A percentile compares a stretch with the other conserved stretches of the same genome.
phyloP scores from a whole-genome alignment of 53 echinoderm and acorn worm species.

The Paracentrotus lividus region DNA sequence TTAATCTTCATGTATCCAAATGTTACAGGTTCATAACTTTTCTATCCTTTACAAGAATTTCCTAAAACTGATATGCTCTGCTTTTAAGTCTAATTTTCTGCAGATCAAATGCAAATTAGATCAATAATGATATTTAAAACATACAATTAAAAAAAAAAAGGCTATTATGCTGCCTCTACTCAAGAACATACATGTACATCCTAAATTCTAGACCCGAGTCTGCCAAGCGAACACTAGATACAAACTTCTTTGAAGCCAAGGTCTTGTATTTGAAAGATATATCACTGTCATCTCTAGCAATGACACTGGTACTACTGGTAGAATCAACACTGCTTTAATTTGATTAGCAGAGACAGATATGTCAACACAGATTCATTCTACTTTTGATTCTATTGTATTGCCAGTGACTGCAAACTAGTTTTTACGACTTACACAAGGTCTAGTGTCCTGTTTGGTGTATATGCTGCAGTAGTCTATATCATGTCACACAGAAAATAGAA shows the following conservation, averaged over 20 bases:
- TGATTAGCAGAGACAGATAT: constrained; percentile 33
- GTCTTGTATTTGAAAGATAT: background rate
- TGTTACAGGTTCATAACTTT: too few relatives aligned
- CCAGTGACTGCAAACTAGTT: background rate
- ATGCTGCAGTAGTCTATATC: background rate
- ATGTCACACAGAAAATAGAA: too few relatives aligned
- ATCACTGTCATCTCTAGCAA: constrained; percentile 1
- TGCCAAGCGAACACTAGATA: background rate
- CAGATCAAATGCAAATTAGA: too few relatives aligned
- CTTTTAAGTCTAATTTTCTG: too few relatives aligned
- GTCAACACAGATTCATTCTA: constrained; percentile 17
- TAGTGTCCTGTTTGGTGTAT: background rate
- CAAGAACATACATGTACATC: too few relatives aligned
- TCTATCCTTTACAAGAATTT: too few relatives aligned
- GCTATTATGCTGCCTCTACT: too few relatives aligned
- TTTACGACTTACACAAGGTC: background rate
- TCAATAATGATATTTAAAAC: too few relatives aligned
- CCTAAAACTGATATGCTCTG: too few relatives aligned
- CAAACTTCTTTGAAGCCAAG: constrained; percentile 7
- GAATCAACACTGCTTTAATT: background rate
- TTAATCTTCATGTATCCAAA: too few relatives aligned
- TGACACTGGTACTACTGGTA: background rate
- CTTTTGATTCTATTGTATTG: constrained; percentile 40
- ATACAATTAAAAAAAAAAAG: too few relatives aligned
- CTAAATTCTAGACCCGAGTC: background rate